phyloP scores from a whole-genome alignment of 2,797 vertebrate genomes.

The Artibeus jamaicensis region DNA sequence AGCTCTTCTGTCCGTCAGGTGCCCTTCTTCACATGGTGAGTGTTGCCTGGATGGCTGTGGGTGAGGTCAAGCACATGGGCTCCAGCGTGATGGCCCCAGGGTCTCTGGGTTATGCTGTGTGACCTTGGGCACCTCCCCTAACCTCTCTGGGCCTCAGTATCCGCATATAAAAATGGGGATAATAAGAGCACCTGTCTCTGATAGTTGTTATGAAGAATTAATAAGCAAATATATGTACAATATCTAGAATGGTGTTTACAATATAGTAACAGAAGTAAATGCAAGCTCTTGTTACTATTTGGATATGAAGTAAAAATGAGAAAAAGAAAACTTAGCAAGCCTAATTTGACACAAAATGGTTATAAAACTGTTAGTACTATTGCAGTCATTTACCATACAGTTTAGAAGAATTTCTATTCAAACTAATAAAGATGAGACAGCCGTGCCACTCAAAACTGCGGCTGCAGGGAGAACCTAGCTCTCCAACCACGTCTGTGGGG shows the following conservation, averaged over 20 bases:
- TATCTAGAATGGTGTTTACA: background rate
- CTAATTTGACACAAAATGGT: background rate
- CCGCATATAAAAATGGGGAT: background rate
- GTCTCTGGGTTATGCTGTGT: background rate
- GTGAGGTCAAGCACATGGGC: background rate
- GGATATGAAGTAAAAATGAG: background rate
- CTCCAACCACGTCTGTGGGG: background rate
- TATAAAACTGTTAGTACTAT: background rate
- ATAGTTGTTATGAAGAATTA: background rate
- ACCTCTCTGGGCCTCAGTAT: background rate
- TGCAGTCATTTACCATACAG: background rate
- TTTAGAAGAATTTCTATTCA: background rate
- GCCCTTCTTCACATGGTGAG: background rate
- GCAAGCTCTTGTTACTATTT: background rate
- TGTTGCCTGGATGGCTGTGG: background rate
- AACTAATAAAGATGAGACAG: background rate
- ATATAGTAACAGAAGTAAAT: background rate
- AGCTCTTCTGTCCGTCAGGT: accelerated
- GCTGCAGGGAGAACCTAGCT: background rate
- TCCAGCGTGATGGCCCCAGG: background rate
- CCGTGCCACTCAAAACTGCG: background rate
- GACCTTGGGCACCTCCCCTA: background rate
- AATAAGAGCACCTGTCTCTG: background rate
- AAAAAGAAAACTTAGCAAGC: background rate
- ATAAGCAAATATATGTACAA: background rate